Evolutionary conservation across 2,797 vertebrate genomes (phyloP).

Genomic region (Sciaenops ocellatus): DNA sequence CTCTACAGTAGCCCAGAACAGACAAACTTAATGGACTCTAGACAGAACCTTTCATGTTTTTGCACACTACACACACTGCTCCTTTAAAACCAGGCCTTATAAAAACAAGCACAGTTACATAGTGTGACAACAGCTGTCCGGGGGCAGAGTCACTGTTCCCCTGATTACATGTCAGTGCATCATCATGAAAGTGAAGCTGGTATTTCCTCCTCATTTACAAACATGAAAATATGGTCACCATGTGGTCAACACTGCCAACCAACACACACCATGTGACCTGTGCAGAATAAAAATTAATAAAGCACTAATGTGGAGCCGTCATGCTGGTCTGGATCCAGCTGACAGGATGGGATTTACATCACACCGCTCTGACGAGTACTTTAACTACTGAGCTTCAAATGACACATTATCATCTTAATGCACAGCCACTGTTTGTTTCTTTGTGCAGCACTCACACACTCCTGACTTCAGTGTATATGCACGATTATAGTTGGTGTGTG

Average conservation of each 20-base stretch:
- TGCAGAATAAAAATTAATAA: neutral
- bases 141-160: no score
- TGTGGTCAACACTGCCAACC: neutral
- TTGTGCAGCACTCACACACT: neutral
- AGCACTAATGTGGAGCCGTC: neutral
- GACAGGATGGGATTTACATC: constrained; percentile 14
- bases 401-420: constrained; percentile 14
- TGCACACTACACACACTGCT: no score
- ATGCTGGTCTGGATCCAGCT: neutral
- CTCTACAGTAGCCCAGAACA: no score
- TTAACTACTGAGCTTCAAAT: constrained; percentile 9
- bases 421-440: neutral
- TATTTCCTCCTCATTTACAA: neutral
- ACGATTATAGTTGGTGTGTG: neutral
- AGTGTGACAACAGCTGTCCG: no score
- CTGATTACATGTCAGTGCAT: no score
- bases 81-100: no score
- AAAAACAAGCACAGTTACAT: no score
- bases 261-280: neutral
- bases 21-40: no score
- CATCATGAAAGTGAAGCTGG: no score
- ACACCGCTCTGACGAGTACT: constrained; percentile 8
- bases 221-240: neutral
- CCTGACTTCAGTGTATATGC: neutral
- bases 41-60: no score